These are phyloP conservation scores for Sericinus montela DNA, from an alignment of 2,888 invertebrate genomes.

Conservation along the genomic window DNA sequence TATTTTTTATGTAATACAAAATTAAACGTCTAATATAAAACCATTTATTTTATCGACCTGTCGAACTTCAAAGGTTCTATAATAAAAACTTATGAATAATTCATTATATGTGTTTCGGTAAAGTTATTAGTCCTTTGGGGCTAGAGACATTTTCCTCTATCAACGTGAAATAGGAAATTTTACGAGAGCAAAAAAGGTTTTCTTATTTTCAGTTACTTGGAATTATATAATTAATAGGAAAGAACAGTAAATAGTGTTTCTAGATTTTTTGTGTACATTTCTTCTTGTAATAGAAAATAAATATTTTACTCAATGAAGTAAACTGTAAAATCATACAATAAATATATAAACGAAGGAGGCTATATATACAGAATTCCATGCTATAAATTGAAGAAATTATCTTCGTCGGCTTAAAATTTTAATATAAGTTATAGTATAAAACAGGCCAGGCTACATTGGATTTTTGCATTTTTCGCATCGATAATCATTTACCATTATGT, in stretches of 20 bases:
- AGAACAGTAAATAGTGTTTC: neutral
- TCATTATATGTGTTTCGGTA: slow-evolving; percentile 8
- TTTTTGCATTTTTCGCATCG: too few species aligned
- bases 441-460: too few species aligned
- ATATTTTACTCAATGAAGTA: too few species aligned
- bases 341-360: too few species aligned
- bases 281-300: too few species aligned
- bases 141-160: slow-evolving; percentile 8
- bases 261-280: too few species aligned
- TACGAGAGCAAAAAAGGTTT: neutral
- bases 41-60: slow-evolving; percentile 4
- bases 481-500: too few species aligned
- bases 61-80: slow-evolving; percentile 7
- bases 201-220: neutral
- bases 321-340: too few species aligned
- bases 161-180: slow-evolving; percentile 1
- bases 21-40: neutral
- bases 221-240: neutral
- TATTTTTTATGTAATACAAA: neutral
- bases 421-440: too few species aligned
- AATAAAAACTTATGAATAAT: slow-evolving; percentile 16
- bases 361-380: too few species aligned
- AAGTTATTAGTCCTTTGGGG: slow-evolving; percentile 10
- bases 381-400: too few species aligned
- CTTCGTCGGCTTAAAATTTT: too few species aligned